A percentile compares a stretch with the other conserved stretches of the same genome.
phyloP scores from a whole-genome alignment of 2,888 invertebrate genomes.

The Coenonympha arcania region DNA sequence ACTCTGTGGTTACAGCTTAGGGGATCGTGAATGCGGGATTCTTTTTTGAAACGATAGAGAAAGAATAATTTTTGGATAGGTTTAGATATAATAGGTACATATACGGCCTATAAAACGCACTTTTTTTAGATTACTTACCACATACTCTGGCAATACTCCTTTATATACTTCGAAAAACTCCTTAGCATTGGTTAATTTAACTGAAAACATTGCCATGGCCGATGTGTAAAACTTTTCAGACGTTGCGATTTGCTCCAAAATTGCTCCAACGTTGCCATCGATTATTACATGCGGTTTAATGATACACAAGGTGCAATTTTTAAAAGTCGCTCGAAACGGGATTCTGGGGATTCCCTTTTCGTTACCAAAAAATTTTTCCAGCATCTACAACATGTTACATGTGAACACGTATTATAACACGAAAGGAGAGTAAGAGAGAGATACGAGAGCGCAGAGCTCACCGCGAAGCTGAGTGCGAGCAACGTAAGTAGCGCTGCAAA shows the following conservation, averaged over 20 bases:
- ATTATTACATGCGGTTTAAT: constrained; percentile 92
- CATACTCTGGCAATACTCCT: constrained; percentile 84
- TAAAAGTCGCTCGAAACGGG: constrained; percentile 71
- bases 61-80: too few relatives aligned
- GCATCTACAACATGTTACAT: constrained; percentile 37
- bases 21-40: too few relatives aligned
- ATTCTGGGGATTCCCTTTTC: constrained; percentile 47
- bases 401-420: too few relatives aligned
- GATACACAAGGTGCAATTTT: constrained; percentile 83
- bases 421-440: too few relatives aligned
- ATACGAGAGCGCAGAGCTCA: too few relatives aligned
- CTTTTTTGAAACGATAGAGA: too few relatives aligned
- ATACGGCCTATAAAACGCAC: too few relatives aligned
- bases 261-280: constrained; percentile 81
- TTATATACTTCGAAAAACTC: constrained; percentile 95
- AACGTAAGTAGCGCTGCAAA: too few relatives aligned
- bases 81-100: too few relatives aligned
- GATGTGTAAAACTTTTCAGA: constrained; percentile 81
- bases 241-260: constrained; percentile 81
- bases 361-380: constrained; percentile 55
- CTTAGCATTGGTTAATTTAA: constrained; percentile 85
- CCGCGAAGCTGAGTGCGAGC: too few relatives aligned
- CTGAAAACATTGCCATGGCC: constrained; percentile 84
- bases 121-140: too few relatives aligned
- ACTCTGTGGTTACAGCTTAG: too few relatives aligned